phyloP scores from a whole-genome alignment of 92 coral and sea anemone species.

The Porites evermanni region DNA sequence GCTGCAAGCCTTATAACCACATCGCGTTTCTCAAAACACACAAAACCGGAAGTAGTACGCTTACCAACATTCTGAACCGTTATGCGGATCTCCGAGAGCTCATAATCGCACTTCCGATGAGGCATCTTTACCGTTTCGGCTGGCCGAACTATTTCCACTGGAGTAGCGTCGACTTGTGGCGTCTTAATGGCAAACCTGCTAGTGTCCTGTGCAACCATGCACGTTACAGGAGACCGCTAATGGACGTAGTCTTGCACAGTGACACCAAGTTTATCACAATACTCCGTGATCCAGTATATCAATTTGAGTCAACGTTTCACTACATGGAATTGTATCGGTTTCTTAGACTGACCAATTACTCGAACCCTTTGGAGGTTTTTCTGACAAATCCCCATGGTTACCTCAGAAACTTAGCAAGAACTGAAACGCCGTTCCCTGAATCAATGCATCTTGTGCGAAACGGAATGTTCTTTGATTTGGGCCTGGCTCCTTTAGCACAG shows the following conservation, averaged over 20 bases:
- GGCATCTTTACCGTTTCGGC: slow-evolving; percentile 75
- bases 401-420: slow-evolving; percentile 61
- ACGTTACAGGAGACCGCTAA: slow-evolving; percentile 76
- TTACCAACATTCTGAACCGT: slow-evolving; percentile 93
- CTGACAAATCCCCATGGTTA: slow-evolving; percentile 69
- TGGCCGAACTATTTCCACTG: slow-evolving; percentile 96
- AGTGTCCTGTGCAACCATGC: slow-evolving; percentile 94
- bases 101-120: slow-evolving; percentile 79
- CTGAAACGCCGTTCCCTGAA: slow-evolving; percentile 66
- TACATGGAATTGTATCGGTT: slow-evolving; percentile 83
- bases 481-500: slow-evolving; percentile 68
- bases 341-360: slow-evolving; percentile 58
- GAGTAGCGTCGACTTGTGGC: slow-evolving; percentile 85
- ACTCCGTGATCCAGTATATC: slow-evolving; percentile 86
- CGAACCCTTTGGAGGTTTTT: slow-evolving; percentile 79
- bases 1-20: slow-evolving; percentile 81
- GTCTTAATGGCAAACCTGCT: slow-evolving; percentile 87
- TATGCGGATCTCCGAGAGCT: slow-evolving; percentile 93
- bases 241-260: slow-evolving; percentile 86
- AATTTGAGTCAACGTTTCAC: slow-evolving; percentile 93
- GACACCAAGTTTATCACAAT: slow-evolving; percentile 88
- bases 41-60: slow-evolving; percentile 96
- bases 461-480: slow-evolving; percentile 95
- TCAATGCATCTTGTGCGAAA: slow-evolving; percentile 83
- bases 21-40: slow-evolving; percentile 95